Percentiles rank a stretch among this genome's conserved stretches.
phyloP scores from a whole-genome alignment of 2,797 vertebrate genomes.

The Paguma larvata region DNA sequence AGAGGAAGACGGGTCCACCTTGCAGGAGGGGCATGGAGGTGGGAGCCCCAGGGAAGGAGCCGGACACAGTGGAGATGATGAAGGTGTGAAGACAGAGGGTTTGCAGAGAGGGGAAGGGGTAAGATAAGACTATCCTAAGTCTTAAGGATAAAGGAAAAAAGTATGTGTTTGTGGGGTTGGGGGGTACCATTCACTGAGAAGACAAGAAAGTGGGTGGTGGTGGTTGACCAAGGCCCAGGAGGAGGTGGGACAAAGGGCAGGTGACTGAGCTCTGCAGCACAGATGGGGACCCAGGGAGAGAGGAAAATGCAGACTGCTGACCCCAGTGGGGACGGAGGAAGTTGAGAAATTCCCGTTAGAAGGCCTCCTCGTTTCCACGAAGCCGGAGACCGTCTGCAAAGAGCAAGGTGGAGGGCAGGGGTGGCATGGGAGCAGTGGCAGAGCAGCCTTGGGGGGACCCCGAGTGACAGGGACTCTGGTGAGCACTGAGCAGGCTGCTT shows the following conservation, averaged over 20 bases:
- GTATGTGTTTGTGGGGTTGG: background rate
- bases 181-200: background rate
- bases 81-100: background rate
- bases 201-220: background rate
- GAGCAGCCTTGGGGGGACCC: background rate
- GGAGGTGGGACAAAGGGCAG: background rate
- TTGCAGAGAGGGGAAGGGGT: background rate
- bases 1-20: background rate
- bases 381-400: too few relatives aligned
- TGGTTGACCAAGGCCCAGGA: background rate
- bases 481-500: too few relatives aligned
- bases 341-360: background rate
- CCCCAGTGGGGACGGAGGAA: background rate
- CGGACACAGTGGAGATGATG: background rate
- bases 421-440: background rate
- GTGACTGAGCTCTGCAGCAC: background rate
- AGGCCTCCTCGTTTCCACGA: background rate
- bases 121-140: background rate
- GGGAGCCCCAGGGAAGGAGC: background rate
- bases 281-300: background rate
- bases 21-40: background rate
- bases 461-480: background rate
- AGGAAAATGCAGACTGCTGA: background rate
- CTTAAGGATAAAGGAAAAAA: background rate
- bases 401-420: background rate